A percentile compares a stretch with the other conserved stretches of the same genome.
phyloP scores from a whole-genome alignment of 2,113 vertebrate species.

The Sialia sialis region DNA sequence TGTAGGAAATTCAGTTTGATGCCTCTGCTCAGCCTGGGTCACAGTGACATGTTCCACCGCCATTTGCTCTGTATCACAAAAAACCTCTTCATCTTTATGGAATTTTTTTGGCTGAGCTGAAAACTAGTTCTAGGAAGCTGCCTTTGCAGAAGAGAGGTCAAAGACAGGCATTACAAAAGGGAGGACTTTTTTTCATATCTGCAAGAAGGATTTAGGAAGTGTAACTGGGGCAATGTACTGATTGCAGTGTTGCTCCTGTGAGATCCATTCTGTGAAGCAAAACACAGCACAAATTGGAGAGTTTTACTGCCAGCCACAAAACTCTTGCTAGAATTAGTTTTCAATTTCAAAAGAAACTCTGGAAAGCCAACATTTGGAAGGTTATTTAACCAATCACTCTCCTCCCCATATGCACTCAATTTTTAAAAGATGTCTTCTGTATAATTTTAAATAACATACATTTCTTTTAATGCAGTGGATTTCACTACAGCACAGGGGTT shows the following conservation, averaged over 20 bases:
- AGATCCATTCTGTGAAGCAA: neutral
- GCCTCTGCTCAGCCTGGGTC: neutral
- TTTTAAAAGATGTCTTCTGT: neutral
- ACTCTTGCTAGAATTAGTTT: neutral
- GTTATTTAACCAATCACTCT: neutral
- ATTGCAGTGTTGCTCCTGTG: neutral
- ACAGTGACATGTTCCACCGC: neutral
- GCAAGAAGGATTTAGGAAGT: neutral
- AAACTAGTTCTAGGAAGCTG: neutral
- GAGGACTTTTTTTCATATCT: neutral
- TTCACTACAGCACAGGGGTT: rapidly evolving
- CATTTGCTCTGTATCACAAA: neutral
- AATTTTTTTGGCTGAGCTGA: neutral
- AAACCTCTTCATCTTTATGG: neutral
- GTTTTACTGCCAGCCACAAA: neutral
- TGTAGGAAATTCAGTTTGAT: neutral
- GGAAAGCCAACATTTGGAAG: neutral
- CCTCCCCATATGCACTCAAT: neutral
- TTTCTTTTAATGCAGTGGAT: neutral
- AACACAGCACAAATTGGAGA: neutral
- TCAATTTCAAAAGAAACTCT: neutral
- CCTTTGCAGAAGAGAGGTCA: neutral
- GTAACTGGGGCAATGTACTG: neutral
- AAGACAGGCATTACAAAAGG: neutral
- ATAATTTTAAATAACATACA: neutral